Percentiles rank a stretch among this genome's conserved stretches.
Evolutionary conservation across 2,797 vertebrate species (phyloP).

Genomic region (Gobio occitaniae): DNA sequence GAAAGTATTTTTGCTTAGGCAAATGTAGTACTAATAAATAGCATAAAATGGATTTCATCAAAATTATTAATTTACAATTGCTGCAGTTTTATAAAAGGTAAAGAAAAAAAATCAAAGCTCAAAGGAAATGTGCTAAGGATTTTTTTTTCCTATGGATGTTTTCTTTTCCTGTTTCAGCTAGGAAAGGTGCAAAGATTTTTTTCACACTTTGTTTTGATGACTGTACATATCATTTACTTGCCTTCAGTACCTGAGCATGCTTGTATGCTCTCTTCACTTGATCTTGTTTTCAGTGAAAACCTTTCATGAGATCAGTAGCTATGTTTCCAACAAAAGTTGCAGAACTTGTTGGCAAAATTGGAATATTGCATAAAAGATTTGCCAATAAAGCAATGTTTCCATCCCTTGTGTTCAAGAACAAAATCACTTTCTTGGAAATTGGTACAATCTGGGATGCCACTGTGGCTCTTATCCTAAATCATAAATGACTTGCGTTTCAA

Average conservation of each 20-base stretch:
- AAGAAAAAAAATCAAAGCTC: neutral
- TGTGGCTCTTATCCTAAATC: neutral
- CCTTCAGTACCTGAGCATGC: neutral
- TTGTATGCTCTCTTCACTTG: constrained; percentile 18
- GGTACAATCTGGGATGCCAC: neutral
- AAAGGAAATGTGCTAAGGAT: neutral
- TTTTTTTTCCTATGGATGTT: neutral
- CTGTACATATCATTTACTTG: constrained; percentile 10
- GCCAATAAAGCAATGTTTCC: neutral
- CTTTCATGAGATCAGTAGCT: neutral
- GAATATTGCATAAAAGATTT: neutral
- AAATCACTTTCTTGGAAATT: neutral
- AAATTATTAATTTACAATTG: neutral
- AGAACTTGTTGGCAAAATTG: neutral
- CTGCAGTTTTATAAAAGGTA: neutral
- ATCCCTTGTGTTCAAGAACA: neutral
- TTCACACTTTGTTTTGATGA: neutral
- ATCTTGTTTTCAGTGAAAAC: constrained; percentile 25
- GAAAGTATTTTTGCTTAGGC: neutral
- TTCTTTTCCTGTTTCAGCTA: neutral
- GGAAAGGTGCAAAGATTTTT: neutral
- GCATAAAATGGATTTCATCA: neutral
- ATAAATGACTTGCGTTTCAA: neutral
- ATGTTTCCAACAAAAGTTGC: neutral
- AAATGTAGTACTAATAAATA: neutral